These are phyloP conservation scores for Dromococcyx pavoninus DNA, from an alignment of 2,797 vertebrate genomes.

Conservation along the genomic window DNA sequence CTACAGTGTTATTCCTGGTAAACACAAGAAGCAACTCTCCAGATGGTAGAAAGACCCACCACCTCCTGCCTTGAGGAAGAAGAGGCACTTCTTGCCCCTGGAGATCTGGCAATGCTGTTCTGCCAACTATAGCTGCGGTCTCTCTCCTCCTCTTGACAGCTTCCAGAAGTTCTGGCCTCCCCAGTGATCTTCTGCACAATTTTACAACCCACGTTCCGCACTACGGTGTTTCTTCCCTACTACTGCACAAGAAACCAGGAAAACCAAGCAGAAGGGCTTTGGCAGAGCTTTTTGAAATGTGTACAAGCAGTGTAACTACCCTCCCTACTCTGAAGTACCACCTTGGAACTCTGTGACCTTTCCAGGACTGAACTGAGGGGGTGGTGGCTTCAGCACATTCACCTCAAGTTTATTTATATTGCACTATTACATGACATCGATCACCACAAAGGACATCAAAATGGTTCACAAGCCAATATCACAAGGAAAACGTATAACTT, in stretches of 20 bases:
- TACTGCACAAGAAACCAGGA: background rate
- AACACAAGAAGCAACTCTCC: background rate
- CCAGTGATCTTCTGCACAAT: background rate
- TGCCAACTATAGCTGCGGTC: background rate
- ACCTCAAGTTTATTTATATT: background rate
- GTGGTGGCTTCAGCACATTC: background rate
- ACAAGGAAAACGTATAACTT: accelerated
- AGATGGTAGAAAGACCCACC: background rate
- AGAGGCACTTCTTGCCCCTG: background rate
- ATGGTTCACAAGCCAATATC: background rate
- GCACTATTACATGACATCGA: accelerated
- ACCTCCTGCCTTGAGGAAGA: background rate
- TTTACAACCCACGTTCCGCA: background rate
- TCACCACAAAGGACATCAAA: background rate
- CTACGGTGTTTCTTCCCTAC: background rate
- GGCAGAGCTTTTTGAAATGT: background rate
- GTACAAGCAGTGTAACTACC: accelerated
- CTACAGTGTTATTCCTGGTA: too few species aligned
- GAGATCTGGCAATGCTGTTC: background rate
- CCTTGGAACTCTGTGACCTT: too few species aligned
- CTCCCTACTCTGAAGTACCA: background rate
- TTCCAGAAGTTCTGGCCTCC: background rate
- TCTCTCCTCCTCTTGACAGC: background rate
- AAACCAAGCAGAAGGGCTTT: background rate
- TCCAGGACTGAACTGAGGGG: background rate